phyloP scores from a whole-genome alignment of 1,140 invertebrate genomes.

The Drosophila arizonae region DNA sequence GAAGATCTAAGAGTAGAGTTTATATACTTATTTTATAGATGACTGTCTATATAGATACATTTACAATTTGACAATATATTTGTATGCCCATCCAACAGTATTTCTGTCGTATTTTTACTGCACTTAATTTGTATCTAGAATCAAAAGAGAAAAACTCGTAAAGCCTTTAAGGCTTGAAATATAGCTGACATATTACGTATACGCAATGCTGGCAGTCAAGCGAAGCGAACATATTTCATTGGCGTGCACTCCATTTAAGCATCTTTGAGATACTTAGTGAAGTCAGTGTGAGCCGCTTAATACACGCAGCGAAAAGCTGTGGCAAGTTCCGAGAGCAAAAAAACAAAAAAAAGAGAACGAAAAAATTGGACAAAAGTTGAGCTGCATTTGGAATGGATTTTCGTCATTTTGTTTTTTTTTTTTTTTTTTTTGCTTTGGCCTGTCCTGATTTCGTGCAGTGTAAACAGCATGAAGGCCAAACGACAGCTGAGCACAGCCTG shows the following conservation, averaged over 20 bases:
- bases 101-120: no score
- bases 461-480: slow-evolving; percentile 17
- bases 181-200: slow-evolving; percentile 11
- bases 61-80: no score
- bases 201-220: slow-evolving; percentile 2
- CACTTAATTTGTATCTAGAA: no score
- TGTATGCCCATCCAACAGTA: no score
- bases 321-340: neutral
- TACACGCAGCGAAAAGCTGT: slow-evolving; percentile 12
- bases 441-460: slow-evolving; percentile 9
- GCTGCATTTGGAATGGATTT: neutral
- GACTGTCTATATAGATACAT: no score
- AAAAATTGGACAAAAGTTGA: no score
- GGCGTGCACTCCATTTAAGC: slow-evolving; percentile 27
- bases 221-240: slow-evolving; percentile 13
- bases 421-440: neutral
- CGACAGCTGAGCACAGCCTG: slow-evolving; percentile 24
- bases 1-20: no score
- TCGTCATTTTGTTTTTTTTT: neutral
- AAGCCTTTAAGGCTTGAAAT: no score
- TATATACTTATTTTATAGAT: no score
- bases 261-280: slow-evolving; percentile 36
- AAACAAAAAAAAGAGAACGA: neutral
- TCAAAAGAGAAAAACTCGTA: no score
- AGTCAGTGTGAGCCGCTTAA: slow-evolving; percentile 29